A percentile compares a stretch with the other conserved stretches of the same genome.
Evolutionary conservation across 2,888 invertebrate species (phyloP).

Genomic region (Catocala sponsa): DNA sequence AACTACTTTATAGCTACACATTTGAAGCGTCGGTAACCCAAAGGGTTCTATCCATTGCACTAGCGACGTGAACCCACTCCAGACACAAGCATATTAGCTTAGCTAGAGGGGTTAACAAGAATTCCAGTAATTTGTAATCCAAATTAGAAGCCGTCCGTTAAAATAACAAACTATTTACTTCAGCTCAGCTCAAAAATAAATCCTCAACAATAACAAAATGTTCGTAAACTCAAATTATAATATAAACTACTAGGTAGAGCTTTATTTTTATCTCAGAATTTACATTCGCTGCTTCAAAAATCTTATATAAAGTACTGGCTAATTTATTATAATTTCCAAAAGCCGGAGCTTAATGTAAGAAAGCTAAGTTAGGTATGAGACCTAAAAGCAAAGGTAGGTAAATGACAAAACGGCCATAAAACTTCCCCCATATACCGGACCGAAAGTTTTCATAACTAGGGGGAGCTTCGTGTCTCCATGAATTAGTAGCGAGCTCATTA

Average conservation of each 20-base stretch:
- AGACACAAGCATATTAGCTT: too few relatives aligned
- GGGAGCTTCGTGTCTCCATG: conserved; percentile 74
- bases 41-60: too few relatives aligned
- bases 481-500: conserved; percentile 84
- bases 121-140: too few relatives aligned
- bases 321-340: conserved; percentile 46
- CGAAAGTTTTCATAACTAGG: conserved; percentile 66
- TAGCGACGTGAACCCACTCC: too few relatives aligned
- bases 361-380: conserved; percentile 55
- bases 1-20: too few relatives aligned
- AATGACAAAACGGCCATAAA: conserved; percentile 59
- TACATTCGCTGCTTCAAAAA: conserved; percentile 3
- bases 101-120: too few relatives aligned
- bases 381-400: conserved; percentile 60
- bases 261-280: neutral
- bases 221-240: neutral
- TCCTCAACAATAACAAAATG: too few relatives aligned
- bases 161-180: too few relatives aligned
- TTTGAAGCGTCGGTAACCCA: too few relatives aligned
- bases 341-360: conserved; percentile 44
- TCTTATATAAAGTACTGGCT: conserved; percentile 23
- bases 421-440: conserved; percentile 58
- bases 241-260: neutral
- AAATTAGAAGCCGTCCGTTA: too few relatives aligned
- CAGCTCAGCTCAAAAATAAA: too few relatives aligned